Conservation (phyloP, 2,888 invertebrate species). For the Linyphia triangularis region DNA sequence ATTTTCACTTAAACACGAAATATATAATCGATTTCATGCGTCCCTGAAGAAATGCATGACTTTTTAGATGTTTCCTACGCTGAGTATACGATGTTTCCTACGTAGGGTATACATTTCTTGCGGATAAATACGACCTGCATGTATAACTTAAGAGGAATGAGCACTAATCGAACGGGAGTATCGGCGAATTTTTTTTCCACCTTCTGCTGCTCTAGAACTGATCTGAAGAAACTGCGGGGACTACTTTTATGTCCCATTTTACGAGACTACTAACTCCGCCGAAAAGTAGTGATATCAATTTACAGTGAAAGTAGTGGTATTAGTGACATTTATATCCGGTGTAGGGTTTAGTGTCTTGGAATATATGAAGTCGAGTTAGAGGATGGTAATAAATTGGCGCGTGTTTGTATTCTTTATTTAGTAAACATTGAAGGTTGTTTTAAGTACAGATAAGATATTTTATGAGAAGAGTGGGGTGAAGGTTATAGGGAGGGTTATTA, state of each 20-base stretch:
- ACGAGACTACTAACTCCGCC: constrained; percentile 53
- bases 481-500: neutral
- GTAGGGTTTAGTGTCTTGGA: neutral
- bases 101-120: neutral
- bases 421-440: constrained; percentile 18
- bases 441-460: neutral
- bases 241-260: constrained; percentile 60
- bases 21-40: constrained; percentile 37
- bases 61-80: constrained; percentile 18
- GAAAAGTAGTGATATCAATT: constrained; percentile 63
- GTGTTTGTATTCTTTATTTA: constrained; percentile 23
- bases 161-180: neutral
- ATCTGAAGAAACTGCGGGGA: neutral
- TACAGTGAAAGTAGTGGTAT: constrained; percentile 11
- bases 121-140: neutral
- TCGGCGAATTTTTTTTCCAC: neutral
- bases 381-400: constrained; percentile 14
- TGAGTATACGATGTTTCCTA: neutral
- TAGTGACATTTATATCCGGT: constrained; percentile 60
- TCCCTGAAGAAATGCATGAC: neutral
- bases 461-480: neutral
- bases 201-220: neutral
- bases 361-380: neutral
- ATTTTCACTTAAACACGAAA: constrained; percentile 54
- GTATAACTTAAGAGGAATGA: neutral